Evolutionary conservation across 1,140 invertebrate species (phyloP).

Genomic region (Mizuhopecten yessoensis): DNA sequence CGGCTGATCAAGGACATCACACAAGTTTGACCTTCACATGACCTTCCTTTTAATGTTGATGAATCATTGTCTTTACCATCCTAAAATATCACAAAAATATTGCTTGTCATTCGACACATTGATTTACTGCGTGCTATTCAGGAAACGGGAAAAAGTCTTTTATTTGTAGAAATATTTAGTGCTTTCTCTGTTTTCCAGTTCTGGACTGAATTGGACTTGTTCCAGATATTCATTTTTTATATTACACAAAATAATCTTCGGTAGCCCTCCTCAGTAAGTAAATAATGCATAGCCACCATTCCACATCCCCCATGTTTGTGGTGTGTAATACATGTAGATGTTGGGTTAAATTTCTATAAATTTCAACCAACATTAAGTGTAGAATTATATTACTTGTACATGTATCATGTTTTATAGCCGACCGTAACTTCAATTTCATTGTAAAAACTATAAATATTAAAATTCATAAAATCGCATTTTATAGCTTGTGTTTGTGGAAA

Average conservation of each 20-base stretch:
- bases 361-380: background rate
- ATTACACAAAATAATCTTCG: background rate
- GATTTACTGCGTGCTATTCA: background rate
- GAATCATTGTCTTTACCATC: slow-evolving; percentile 11
- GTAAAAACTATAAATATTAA: slow-evolving; percentile 3
- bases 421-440: background rate
- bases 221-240: slow-evolving; percentile 21
- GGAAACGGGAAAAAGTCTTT: background rate
- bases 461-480: background rate
- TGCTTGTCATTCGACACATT: background rate
- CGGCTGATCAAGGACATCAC: background rate
- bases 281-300: background rate
- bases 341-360: slow-evolving; percentile 40
- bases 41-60: slow-evolving; percentile 33
- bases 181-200: background rate
- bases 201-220: background rate
- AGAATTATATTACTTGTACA: slow-evolving; percentile 5
- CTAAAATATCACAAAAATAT: slow-evolving; percentile 19
- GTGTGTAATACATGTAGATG: background rate
- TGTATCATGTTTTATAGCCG: slow-evolving; percentile 1
- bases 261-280: background rate
- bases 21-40: background rate
- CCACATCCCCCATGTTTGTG: background rate
- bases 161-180: slow-evolving; percentile 5
- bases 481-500: background rate